A percentile compares a stretch with the other conserved stretches of the same genome.
Conservation (phyloP, 2,888 invertebrate genomes). For the Tethea ocularis region DNA sequence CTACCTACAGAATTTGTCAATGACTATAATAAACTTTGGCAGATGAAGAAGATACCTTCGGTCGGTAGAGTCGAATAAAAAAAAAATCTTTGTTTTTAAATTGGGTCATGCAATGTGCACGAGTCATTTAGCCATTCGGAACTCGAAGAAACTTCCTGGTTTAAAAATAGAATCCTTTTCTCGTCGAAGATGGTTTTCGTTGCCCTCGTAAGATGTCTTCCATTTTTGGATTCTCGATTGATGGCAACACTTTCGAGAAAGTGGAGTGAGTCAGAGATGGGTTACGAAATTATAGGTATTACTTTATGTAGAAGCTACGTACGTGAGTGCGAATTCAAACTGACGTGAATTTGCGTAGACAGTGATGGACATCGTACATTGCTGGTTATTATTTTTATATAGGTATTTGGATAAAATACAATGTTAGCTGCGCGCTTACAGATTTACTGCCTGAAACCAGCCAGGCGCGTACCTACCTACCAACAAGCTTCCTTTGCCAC, state of each 20-base stretch:
- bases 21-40: too few species aligned
- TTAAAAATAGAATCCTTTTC: background rate
- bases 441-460: too few species aligned
- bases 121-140: background rate
- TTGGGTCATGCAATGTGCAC: background rate
- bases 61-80: background rate
- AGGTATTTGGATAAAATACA: too few species aligned
- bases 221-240: background rate
- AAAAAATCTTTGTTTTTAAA: background rate
- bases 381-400: background rate
- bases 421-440: too few species aligned
- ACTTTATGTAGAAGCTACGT: too few species aligned
- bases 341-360: background rate
- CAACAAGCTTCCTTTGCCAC: too few species aligned
- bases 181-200: background rate
- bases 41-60: too few species aligned
- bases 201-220: slow-evolving; percentile 2
- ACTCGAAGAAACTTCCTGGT: background rate
- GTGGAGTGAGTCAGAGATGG: slow-evolving; percentile 3
- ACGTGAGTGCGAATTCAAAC: slow-evolving; percentile 2
- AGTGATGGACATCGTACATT: background rate
- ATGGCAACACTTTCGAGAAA: background rate
- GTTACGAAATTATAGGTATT: slow-evolving; percentile 5
- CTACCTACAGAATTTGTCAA: too few species aligned
- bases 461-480: too few species aligned